Evolutionary conservation across 2,113 vertebrate genomes (phyloP).

Genomic region (Tricholaema leucomelas): DNA sequence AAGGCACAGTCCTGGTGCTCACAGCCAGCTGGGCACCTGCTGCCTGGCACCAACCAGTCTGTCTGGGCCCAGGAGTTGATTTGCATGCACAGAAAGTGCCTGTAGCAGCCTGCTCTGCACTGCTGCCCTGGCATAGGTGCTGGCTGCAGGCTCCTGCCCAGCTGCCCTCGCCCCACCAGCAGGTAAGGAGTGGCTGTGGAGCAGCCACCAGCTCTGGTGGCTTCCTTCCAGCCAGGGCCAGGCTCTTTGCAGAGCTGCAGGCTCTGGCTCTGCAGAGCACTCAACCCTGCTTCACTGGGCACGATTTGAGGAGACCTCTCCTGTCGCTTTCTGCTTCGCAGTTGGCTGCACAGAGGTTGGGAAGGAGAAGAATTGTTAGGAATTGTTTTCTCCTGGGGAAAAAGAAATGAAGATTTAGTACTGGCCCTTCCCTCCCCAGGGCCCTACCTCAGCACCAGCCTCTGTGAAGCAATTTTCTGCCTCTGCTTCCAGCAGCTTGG

Average conservation of each 20-base stretch:
- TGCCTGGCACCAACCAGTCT: background rate
- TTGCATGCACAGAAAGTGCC: background rate
- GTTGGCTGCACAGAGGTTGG: background rate
- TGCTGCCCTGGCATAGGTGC: background rate
- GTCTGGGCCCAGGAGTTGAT: background rate
- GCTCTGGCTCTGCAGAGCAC: background rate
- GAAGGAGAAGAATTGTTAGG: background rate
- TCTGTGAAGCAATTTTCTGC: background rate
- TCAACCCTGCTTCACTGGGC: background rate
- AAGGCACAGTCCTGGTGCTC: background rate
- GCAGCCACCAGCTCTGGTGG: background rate
- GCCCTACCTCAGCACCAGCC: background rate
- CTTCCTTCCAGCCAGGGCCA: background rate
- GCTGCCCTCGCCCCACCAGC: background rate
- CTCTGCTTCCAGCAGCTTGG: background rate
- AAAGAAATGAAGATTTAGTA: background rate
- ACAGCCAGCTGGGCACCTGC: background rate
- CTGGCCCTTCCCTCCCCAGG: background rate
- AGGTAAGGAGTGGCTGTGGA: background rate
- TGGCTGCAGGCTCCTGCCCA: background rate
- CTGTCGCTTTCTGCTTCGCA: background rate
- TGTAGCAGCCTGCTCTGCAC: rapidly evolving
- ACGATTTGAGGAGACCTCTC: background rate
- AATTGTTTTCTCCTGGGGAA: background rate
- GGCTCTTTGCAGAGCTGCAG: background rate